Evolutionary conservation across 2,797 vertebrate genomes (phyloP), one percentile per base, ranked within the genome.

Genomic region (Pantherophis alleghaniensis): DNA sequence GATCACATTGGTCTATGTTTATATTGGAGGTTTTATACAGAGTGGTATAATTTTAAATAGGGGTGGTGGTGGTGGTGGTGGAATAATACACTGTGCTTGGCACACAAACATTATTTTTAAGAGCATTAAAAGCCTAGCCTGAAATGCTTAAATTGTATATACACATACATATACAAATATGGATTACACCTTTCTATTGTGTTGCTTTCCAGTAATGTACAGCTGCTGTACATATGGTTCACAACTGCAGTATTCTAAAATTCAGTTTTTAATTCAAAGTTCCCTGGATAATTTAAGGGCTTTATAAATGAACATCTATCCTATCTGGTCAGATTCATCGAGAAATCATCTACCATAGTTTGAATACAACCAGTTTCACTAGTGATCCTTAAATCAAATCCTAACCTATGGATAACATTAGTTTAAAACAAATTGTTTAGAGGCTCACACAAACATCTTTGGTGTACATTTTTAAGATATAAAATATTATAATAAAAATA

Each of bases 381-480:
- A 95, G 96, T 87, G 95, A 96, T 74, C 95, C 95, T 96, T 94
- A 96, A 96, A 95, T 96, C 95, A 96, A 95, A 96, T 95, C 95
- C 96, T 97, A 96, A 97, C 97, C 96, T 95, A 94, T 96, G 94
- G 97, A 97, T 96, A 95, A 96, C 96, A 97, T 96, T 97, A 97
- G 97, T 96, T 97, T 98, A 97, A 97, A 97, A 97, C 96, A 97
- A 96, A 98, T 95, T 97, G 97, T 97, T 97, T 98, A 97, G 97
- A 98, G 97, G 97, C 98, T 97, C 94, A 96, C 98, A 98, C 97
- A 97, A 98, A 97, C 97, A 97, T 99, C 99, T 99, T 99, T 99
- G 99, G 99, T 98, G 98, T 98, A 97, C 97, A 97, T 88, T 94
- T 97, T 97, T 98, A 97, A 98, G 98, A 97, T 98, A 98, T 95